Conservation (phyloP, 2,797 vertebrate species). For the Rhodeus uyekii region DNA sequence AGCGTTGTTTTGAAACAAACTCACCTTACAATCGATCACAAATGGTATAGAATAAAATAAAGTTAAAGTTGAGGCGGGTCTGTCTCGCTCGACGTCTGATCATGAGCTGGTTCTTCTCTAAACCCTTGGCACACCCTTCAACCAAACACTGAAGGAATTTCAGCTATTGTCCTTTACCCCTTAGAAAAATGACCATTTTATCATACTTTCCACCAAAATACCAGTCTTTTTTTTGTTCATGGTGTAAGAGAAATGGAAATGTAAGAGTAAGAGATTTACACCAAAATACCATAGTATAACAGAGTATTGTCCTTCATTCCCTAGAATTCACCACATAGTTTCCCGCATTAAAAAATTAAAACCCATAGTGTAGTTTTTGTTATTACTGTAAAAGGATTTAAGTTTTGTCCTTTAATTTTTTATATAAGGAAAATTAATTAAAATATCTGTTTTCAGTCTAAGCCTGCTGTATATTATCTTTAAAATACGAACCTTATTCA, state of each 20-base stretch:
- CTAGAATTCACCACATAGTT: not conserved
- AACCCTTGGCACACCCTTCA: conserved; percentile 48
- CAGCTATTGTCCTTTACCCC: conserved; percentile 13
- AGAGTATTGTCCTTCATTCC: not conserved
- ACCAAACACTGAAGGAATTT: not conserved
- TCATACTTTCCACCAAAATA: not conserved
- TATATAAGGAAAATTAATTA: not conserved
- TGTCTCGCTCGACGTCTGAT: conserved; percentile 1
- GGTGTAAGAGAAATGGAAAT: not conserved
- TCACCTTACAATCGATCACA: conserved; percentile 49
- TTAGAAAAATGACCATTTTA: not conserved
- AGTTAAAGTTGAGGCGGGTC: conserved; percentile 10
- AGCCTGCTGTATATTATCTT: not conserved
- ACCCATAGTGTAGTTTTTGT: not conserved
- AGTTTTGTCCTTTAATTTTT: not conserved
- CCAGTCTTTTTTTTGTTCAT: not conserved
- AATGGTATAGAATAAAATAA: not conserved
- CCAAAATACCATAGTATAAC: not conserved
- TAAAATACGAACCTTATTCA: not conserved
- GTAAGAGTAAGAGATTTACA: not conserved
- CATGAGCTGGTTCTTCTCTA: conserved; percentile 29
- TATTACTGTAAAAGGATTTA: not conserved
- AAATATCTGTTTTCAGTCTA: not conserved
- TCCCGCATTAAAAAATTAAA: not conserved
- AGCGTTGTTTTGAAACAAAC: conserved; percentile 18